Conservation (phyloP, 2,113 vertebrate species). For the Suricata suricatta region DNA sequence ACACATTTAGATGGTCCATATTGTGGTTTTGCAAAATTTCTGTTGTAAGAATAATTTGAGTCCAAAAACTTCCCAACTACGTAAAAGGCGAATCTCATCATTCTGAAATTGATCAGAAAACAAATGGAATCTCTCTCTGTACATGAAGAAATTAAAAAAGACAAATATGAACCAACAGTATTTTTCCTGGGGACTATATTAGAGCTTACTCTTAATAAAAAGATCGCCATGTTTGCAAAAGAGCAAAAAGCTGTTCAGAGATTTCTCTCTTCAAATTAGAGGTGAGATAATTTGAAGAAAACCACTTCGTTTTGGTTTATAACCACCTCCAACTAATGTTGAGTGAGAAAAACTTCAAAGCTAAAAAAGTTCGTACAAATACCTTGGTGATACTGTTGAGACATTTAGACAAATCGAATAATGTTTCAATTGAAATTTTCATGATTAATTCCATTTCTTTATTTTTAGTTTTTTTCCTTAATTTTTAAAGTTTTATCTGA, state of each 20-base stretch:
- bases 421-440: not conserved
- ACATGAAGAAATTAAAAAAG: not conserved
- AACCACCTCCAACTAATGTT: not conserved
- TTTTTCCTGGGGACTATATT: not conserved
- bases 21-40: not conserved
- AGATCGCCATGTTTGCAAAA: not conserved
- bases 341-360: not conserved
- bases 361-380: not conserved
- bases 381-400: not conserved
- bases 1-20: not conserved
- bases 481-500: not conserved
- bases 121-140: not conserved
- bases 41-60: not conserved
- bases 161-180: not conserved
- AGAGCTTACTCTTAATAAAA: not conserved
- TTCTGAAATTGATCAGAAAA: not conserved
- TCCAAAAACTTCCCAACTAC: not conserved
- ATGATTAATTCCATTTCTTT: not conserved
- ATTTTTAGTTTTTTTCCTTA: not conserved
- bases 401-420: not conserved
- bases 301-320: not conserved
- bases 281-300: not conserved
- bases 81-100: not conserved
- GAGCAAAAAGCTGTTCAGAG: not conserved
- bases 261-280: not conserved